Base-by-base conservation (phyloP, 2,113 vertebrate species). In the Bagarius yarrelli region DNA sequence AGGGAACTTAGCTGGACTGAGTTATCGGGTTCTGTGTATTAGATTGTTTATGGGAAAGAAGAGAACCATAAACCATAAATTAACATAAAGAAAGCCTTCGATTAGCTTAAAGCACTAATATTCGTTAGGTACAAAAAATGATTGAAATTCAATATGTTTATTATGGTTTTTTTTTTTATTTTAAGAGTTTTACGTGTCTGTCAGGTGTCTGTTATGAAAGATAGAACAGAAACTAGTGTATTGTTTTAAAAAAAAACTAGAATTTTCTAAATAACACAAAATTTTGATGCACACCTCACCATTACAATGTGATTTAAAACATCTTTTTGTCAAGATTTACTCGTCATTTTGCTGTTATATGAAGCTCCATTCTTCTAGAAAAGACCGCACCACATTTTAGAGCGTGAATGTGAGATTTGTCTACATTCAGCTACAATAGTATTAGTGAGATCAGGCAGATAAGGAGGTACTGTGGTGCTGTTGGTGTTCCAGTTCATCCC, bases 41-140 rank as follows among this genome's bases (percentile, higher is more conserved):
- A 64, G 27, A 76, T 66, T 72, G 67, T 76, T 44, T 71, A 57
- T 27, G 13, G 25, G 77, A 63, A 66, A 85, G 74, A 77, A 56
- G 64, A 80, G 56, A 82, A 72, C 57, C n/a, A 19, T 60, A 74
- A 82, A 72, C 57, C 18, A 19, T 60, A 74, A 4, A 2, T 30
- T 25, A 27, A n/a, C 34, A 25, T 53, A 73, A 55, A 63, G 12
- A 23, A 36, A 79, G 19, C 6, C 15, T 34, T 27, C 9, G 1
- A 73, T 55, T 18, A 76, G 21, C 8, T 76, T 23, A 6, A 32
- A 25, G 53, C 30, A n/a, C 9, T 23, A 30, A 19, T 60, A 59
- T 76, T 76, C 23, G 56, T 30, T 19, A 15, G 5, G 13, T 34
- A 34, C 8, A 34, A 34, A 64, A 21, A 8, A 34, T 34, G n/a